These are phyloP conservation scores for Ridgeia piscesae DNA, from an alignment of 1,140 invertebrate genomes.

Conservation along the genomic window DNA sequence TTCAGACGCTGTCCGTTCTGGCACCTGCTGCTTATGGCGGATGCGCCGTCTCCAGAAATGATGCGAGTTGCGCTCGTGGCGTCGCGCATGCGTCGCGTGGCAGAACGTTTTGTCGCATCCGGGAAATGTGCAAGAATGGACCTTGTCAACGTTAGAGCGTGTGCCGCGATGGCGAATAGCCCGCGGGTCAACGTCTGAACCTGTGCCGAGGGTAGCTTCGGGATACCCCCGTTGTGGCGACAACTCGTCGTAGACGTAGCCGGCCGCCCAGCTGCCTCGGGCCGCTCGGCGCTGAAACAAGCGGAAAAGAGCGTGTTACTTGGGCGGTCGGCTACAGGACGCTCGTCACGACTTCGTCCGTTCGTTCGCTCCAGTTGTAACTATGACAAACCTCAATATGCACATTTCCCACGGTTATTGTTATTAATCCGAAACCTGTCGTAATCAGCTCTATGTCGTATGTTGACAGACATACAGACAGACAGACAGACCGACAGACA, in stretches of 20 bases:
- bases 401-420: neutral
- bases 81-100: conserved; percentile 12
- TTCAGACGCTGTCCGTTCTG: neutral
- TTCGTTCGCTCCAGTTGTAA: neutral
- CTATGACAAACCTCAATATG: neutral
- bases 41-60: neutral
- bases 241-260: neutral
- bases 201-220: neutral
- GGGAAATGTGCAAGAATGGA: neutral
- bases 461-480: too few relatives aligned
- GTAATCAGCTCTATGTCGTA: neutral
- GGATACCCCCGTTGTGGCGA: neutral
- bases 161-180: neutral
- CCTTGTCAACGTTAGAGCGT: neutral
- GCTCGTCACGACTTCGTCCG: neutral
- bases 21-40: neutral
- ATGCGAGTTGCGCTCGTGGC: conserved; percentile 10
- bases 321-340: neutral
- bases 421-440: neutral
- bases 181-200: too few relatives aligned
- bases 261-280: neutral
- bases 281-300: neutral
- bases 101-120: neutral
- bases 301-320: conserved; percentile 3
- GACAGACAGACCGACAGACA: too few relatives aligned